Percentiles rank a stretch among this genome's conserved stretches.
These are phyloP conservation scores for Zophobas atratus DNA, from an alignment of 1,140 invertebrate species.

Conservation along the genomic window DNA sequence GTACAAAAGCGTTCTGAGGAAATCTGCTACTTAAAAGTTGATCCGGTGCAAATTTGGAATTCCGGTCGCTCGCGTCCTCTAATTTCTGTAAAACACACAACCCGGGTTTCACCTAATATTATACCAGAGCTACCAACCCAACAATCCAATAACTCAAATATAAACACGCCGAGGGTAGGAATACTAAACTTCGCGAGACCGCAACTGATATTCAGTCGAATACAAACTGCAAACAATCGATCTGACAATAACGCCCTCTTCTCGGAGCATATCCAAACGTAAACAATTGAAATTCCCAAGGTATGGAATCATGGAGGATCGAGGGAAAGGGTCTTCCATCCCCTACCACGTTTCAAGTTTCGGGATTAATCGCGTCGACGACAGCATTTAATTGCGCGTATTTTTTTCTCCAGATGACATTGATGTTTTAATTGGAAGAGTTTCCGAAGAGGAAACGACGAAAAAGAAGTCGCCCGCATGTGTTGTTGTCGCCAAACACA, in stretches of 20 bases:
- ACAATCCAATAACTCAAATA: slow-evolving; percentile 42
- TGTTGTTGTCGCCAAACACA: slow-evolving; percentile 16
- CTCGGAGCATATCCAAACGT: slow-evolving; percentile 28
- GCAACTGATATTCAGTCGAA: slow-evolving; percentile 37
- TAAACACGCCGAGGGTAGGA: slow-evolving; percentile 31
- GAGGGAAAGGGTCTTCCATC: background rate
- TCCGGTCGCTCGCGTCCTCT: background rate
- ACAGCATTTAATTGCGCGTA: background rate
- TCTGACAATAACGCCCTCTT: slow-evolving; percentile 41
- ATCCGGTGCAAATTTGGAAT: background rate
- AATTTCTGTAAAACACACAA: slow-evolving; percentile 27
- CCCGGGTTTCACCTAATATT: slow-evolving; percentile 15
- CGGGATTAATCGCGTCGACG: background rate
- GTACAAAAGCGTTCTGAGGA: too few species aligned
- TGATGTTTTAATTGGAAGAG: slow-evolving; percentile 22
- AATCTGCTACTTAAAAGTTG: too few species aligned
- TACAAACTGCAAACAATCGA: slow-evolving; percentile 40
- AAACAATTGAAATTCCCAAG: slow-evolving; percentile 41
- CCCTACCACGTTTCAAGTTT: background rate
- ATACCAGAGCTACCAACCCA: slow-evolving; percentile 1
- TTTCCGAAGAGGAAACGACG: background rate
- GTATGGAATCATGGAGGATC: slow-evolving; percentile 16
- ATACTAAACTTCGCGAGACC: slow-evolving; percentile 29
- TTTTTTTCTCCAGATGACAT: background rate
- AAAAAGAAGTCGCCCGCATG: slow-evolving; percentile 28